A percentile compares a stretch with the other conserved stretches of the same genome.
These are phyloP conservation scores for Hippocampus abdominalis DNA, from an alignment of 2,113 vertebrate species.

Conservation along the genomic window DNA sequence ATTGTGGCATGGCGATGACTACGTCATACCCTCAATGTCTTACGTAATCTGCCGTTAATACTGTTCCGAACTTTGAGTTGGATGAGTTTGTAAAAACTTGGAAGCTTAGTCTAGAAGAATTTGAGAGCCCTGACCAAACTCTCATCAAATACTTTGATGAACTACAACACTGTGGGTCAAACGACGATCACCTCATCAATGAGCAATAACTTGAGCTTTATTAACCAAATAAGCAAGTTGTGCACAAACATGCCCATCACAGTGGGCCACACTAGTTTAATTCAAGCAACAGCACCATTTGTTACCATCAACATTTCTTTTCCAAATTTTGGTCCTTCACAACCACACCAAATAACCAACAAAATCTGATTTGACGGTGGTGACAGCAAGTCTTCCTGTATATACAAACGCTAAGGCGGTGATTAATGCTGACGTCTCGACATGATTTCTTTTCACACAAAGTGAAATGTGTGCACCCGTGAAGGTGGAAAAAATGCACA, in stretches of 20 bases:
- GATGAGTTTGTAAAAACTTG: too few species aligned
- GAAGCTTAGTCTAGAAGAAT: too few species aligned
- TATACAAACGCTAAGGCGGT: constrained; percentile 2
- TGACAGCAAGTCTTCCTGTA: neutral
- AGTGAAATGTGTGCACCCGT: neutral
- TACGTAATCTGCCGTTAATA: neutral
- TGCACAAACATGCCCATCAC: constrained; percentile 1
- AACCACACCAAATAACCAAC: neutral
- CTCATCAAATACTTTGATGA: neutral
- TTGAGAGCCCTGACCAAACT: too few species aligned
- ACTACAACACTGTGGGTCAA: neutral
- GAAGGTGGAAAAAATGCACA: constrained; percentile 12
- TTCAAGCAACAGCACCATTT: constrained; percentile 2
- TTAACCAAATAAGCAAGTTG: constrained; percentile 31
- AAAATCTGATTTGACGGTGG: neutral
- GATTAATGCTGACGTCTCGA: constrained; percentile 40
- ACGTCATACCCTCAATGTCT: neutral
- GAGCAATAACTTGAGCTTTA: constrained; percentile 25
- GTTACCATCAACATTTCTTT: constrained; percentile 2
- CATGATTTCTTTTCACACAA: constrained; percentile 16
- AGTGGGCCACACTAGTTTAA: neutral
- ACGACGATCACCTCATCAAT: neutral
- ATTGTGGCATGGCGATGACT: neutral
- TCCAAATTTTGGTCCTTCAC: neutral
- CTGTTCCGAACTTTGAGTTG: too few species aligned